These are phyloP conservation scores for Sarcoramphus papa DNA, from an alignment of 2,797 vertebrate species.

Conservation along the genomic window DNA sequence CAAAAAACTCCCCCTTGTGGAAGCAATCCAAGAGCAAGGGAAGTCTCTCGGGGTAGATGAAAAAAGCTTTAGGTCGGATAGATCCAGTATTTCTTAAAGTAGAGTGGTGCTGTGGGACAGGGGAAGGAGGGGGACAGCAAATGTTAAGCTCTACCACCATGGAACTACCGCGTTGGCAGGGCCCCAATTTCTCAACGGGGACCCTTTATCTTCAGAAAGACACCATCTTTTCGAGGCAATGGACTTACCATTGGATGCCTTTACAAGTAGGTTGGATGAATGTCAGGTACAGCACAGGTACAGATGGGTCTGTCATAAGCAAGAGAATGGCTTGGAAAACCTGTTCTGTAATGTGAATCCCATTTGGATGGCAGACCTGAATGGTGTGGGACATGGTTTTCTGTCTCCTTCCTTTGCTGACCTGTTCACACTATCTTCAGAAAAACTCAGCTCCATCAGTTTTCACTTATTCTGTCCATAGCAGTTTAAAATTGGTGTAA, in stretches of 20 bases:
- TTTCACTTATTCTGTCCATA: neutral
- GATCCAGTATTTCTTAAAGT: neutral
- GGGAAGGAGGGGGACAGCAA: neutral
- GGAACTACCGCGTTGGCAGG: neutral
- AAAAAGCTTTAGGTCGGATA: neutral
- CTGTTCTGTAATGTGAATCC: neutral
- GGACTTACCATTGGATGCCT: neutral
- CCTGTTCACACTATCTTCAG: neutral
- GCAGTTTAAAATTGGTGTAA: neutral
- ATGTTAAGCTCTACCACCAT: neutral
- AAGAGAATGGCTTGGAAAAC: neutral
- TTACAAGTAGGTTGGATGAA: neutral
- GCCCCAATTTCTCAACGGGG: fast-evolving
- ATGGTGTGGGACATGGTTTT: neutral
- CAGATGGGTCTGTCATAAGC: neutral
- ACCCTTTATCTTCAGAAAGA: neutral
- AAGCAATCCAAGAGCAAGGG: neutral
- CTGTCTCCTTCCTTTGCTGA: neutral
- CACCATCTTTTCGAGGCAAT: neutral
- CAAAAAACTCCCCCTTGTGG: neutral
- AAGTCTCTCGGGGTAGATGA: fast-evolving
- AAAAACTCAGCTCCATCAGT: neutral
- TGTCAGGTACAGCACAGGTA: neutral
- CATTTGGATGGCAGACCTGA: neutral
- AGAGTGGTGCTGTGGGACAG: neutral